A percentile compares a stretch with the other conserved stretches of the same genome.
Conservation (phyloP, 2,888 invertebrate genomes). For the Epistrophe eligans region DNA sequence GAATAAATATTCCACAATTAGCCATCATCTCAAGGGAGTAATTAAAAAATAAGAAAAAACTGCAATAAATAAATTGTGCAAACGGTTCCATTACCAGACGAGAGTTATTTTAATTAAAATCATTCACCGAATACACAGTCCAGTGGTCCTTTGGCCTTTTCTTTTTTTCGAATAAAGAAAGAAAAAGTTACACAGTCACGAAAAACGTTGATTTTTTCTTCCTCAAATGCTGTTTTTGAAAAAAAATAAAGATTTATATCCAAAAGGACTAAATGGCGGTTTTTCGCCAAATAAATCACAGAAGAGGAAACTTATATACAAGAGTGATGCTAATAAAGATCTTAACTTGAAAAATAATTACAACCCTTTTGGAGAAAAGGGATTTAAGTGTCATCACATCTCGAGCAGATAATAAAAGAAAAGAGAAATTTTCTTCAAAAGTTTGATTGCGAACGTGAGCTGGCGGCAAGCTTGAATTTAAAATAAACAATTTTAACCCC, state of each 20-base stretch:
- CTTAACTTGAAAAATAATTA: slow-evolving; percentile 63
- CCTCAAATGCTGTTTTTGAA: not conserved
- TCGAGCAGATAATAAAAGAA: slow-evolving; percentile 64
- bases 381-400: slow-evolving; percentile 66
- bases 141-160: slow-evolving; percentile 57
- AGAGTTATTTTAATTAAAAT: slow-evolving; percentile 67
- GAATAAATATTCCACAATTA: slow-evolving; percentile 49
- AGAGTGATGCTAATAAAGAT: slow-evolving; percentile 65
- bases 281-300: slow-evolving; percentile 67
- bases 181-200: slow-evolving; percentile 36
- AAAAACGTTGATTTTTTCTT: slow-evolving; percentile 38
- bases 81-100: slow-evolving; percentile 44
- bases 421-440: slow-evolving; percentile 29
- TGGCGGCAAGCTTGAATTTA: slow-evolving; percentile 10
- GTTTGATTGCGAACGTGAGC: slow-evolving; percentile 62
- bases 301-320: slow-evolving; percentile 16
- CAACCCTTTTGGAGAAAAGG: slow-evolving; percentile 54
- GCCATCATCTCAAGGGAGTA: slow-evolving; percentile 58
- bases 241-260: slow-evolving; percentile 50
- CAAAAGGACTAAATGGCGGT: slow-evolving; percentile 59
- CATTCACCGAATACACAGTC: slow-evolving; percentile 31
- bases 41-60: slow-evolving; percentile 49
- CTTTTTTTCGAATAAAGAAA: slow-evolving; percentile 32
- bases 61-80: slow-evolving; percentile 48
- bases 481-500: slow-evolving; percentile 37